Conservation (phyloP, 2,797 vertebrate species). For the Tragelaphus eurycerus region DNA sequence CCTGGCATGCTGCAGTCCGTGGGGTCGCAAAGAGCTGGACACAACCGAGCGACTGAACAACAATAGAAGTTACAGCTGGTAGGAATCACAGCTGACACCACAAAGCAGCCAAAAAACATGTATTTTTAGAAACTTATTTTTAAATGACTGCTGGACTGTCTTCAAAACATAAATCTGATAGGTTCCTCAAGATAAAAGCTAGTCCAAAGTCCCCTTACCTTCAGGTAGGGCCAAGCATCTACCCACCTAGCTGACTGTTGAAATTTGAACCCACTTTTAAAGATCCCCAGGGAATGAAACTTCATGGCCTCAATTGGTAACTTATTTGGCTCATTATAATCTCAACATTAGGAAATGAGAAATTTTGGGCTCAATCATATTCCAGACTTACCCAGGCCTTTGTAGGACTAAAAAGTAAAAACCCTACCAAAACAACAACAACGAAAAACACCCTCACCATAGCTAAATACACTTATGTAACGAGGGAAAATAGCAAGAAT, state of each 20-base stretch:
- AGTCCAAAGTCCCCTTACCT: background rate
- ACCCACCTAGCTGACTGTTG: background rate
- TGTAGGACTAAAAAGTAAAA: background rate
- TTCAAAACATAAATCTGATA: conserved; percentile 5
- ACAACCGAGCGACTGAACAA: background rate
- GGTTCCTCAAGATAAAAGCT: background rate
- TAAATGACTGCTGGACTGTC: background rate
- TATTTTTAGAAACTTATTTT: conserved; percentile 3
- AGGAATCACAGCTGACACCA: background rate
- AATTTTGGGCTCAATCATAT: background rate
- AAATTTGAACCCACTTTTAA: conserved; percentile 21
- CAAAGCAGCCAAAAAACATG: background rate
- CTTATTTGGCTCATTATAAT: background rate
- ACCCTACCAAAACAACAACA: background rate
- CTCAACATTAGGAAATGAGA: background rate
- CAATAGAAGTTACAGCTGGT: background rate
- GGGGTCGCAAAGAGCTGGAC: background rate
- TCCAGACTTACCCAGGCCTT: background rate
- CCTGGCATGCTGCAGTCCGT: background rate
- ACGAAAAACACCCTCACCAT: background rate
- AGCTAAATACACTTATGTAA: background rate
- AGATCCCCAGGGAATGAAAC: background rate
- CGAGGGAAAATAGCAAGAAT: background rate
- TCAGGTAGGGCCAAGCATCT: background rate
- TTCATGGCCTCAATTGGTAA: background rate